phyloP scores from a whole-genome alignment of 1,140 invertebrate genomes.

The Agrilus planipennis region DNA sequence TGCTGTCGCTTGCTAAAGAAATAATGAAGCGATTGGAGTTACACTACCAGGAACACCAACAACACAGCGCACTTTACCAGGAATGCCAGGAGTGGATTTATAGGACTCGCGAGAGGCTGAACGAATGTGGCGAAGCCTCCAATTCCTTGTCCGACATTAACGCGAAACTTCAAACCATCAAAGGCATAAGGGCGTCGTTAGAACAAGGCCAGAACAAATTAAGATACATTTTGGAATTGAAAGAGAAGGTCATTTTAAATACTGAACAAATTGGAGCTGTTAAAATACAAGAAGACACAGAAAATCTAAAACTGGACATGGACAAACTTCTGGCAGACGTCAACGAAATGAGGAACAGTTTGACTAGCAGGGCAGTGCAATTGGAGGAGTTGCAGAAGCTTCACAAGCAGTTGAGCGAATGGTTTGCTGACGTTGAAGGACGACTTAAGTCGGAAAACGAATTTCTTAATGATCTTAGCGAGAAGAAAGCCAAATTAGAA shows the following conservation, averaged over 20 bases:
- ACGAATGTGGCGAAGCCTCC: conserved; percentile 63
- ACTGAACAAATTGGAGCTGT: conserved; percentile 74
- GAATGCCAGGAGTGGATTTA: conserved; percentile 89
- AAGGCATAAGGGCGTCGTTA: conserved; percentile 68
- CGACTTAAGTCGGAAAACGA: conserved; percentile 62
- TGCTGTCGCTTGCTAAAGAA: conserved; percentile 86
- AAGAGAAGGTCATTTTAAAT: conserved; percentile 85
- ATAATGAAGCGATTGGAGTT: conserved; percentile 81
- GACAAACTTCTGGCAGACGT: conserved; percentile 73
- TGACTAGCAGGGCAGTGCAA: conserved; percentile 55
- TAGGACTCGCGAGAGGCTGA: conserved; percentile 67
- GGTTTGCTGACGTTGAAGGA: conserved; percentile 76
- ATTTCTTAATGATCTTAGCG: conserved; percentile 71
- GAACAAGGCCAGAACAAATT: conserved; percentile 88
- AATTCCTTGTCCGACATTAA: conserved; percentile 69
- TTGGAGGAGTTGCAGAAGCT: conserved; percentile 79
- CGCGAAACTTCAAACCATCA: conserved; percentile 70
- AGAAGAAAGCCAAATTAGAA: conserved; percentile 77
- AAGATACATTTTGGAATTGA: conserved; percentile 77
- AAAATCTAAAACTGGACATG: conserved; percentile 76
- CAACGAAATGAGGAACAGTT: conserved; percentile 59
- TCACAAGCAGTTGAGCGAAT: conserved; percentile 65
- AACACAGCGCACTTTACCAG: conserved; percentile 76
- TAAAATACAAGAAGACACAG: conserved; percentile 82
- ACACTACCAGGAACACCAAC: conserved; percentile 85